A percentile compares a stretch with the other conserved stretches of the same genome.
phyloP scores from a whole-genome alignment of 2,888 invertebrate species.

The Tortrix viridana region DNA sequence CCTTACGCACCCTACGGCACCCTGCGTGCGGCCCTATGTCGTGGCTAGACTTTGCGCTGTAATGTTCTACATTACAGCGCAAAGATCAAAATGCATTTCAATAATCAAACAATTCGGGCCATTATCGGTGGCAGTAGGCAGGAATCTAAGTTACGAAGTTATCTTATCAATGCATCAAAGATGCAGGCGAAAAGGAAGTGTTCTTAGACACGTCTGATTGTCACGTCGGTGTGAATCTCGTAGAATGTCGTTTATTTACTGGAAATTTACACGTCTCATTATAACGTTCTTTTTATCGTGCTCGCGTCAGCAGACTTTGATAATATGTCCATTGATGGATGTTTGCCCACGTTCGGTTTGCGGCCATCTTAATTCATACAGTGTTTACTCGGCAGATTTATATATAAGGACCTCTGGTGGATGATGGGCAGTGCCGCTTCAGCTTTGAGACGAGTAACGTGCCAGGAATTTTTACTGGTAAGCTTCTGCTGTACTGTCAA shows the following conservation, averaged over 20 bases:
- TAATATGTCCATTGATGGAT: constrained; percentile 36
- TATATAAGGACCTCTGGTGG: constrained; percentile 64
- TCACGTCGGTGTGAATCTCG: constrained; percentile 48
- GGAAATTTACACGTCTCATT: constrained; percentile 54
- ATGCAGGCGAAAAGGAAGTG: constrained; percentile 7
- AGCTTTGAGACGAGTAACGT: constrained; percentile 44
- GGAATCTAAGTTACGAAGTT: no score
- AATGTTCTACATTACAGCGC: no score
- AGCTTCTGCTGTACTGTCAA: background rate
- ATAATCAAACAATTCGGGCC: no score
- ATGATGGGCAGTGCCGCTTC: constrained; percentile 53
- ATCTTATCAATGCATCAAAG: background rate
- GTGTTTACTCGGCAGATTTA: constrained; percentile 56
- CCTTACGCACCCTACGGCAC: no score
- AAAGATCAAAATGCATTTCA: no score
- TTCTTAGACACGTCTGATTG: constrained; percentile 43
- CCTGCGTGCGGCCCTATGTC: no score
- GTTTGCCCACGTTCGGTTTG: constrained; percentile 40
- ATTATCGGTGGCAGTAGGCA: no score
- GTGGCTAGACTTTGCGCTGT: no score
- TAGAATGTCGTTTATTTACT: constrained; percentile 35
- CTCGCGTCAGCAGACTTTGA: constrained; percentile 53
- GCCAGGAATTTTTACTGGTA: background rate
- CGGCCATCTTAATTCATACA: constrained; percentile 44
- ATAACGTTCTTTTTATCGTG: constrained; percentile 39